Percentiles rank a stretch among this genome's conserved stretches.
Conservation (phyloP, 2,888 invertebrate species). For the Chrysodeixis includens region DNA sequence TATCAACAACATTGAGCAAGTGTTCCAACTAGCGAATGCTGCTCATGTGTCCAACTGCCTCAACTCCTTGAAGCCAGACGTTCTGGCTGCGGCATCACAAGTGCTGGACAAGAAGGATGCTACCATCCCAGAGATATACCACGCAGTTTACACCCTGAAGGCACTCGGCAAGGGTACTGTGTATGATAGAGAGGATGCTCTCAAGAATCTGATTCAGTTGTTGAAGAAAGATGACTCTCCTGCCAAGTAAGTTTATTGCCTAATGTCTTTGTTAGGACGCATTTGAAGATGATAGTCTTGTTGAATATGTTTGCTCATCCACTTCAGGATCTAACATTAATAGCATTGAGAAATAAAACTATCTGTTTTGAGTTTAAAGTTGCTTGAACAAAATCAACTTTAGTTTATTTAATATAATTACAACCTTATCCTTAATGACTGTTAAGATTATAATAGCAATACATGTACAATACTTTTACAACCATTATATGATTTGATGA, state of each 20-base stretch:
- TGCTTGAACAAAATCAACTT: too few species aligned
- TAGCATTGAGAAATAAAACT: too few species aligned
- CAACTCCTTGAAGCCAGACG: slow-evolving; percentile 84
- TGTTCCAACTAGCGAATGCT: slow-evolving; percentile 91
- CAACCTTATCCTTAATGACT: too few species aligned
- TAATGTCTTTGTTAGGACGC: background rate
- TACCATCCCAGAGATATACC: slow-evolving; percentile 92
- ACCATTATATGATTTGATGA: too few species aligned
- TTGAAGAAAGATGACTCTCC: slow-evolving; percentile 96
- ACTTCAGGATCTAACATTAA: too few species aligned
- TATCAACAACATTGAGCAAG: slow-evolving; percentile 84
- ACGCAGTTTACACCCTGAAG: slow-evolving; percentile 92
- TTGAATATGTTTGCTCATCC: too few species aligned
- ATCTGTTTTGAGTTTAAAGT: too few species aligned
- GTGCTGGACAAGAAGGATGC: slow-evolving; percentile 91
- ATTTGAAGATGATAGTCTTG: too few species aligned
- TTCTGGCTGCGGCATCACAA: slow-evolving; percentile 85
- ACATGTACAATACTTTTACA: too few species aligned
- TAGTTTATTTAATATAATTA: too few species aligned
- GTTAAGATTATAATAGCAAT: too few species aligned
- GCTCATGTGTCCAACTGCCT: slow-evolving; percentile 89
- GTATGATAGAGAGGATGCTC: slow-evolving; percentile 91
- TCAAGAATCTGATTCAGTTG: slow-evolving; percentile 92
- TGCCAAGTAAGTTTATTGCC: slow-evolving; percentile 87
- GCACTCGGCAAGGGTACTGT: slow-evolving; percentile 91